These are phyloP conservation scores for Petrophora chlorosata DNA, from an alignment of 2,888 invertebrate genomes.

Conservation along the genomic window DNA sequence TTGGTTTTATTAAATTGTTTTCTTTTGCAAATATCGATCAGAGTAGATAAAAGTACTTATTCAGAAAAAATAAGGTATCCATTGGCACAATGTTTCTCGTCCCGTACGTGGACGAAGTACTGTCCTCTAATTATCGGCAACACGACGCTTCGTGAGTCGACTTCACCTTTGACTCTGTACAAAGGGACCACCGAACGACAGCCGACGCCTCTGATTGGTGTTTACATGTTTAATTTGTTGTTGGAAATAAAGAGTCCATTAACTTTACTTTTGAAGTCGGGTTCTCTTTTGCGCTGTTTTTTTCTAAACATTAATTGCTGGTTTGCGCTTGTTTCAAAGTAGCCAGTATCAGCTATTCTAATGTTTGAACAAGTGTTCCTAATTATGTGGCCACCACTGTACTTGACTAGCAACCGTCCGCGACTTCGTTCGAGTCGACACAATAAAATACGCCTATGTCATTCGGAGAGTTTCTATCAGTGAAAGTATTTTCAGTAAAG, in stretches of 20 bases:
- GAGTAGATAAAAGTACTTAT: background rate
- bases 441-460: too few relatives aligned
- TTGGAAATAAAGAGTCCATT: background rate
- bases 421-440: too few relatives aligned
- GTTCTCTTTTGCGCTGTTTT: background rate
- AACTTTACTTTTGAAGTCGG: background rate
- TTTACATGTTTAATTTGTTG: background rate
- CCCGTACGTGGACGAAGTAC: background rate
- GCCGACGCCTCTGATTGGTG: background rate
- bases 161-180: conserved; percentile 43
- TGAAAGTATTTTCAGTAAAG: too few relatives aligned
- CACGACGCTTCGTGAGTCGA: conserved; percentile 32
- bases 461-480: too few relatives aligned
- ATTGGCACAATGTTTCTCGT: background rate
- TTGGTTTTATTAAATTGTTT: too few relatives aligned
- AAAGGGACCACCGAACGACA: conserved; percentile 13
- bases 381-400: too few relatives aligned
- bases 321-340: too few relatives aligned
- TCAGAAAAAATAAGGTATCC: background rate
- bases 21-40: too few relatives aligned
- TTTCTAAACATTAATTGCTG: background rate
- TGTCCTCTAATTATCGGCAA: conserved; percentile 48
- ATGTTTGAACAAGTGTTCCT: too few relatives aligned
- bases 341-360: too few relatives aligned
- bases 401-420: too few relatives aligned